Evolutionary conservation across 2,888 invertebrate genomes (phyloP).

Genomic region (Lepidochrysops patricia): DNA sequence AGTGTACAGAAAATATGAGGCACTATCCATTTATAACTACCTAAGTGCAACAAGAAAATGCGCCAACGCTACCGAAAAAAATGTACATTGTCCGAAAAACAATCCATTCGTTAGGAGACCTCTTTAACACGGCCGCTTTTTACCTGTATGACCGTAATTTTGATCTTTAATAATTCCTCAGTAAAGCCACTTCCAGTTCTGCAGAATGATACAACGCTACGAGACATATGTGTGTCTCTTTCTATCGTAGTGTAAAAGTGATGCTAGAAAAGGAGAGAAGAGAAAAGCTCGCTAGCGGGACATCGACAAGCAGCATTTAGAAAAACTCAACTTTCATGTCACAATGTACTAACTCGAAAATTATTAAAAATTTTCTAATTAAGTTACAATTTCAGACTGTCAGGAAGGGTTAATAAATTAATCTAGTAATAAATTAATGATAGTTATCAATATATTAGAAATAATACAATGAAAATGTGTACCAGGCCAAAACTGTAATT

Average conservation of each 20-base stretch:
- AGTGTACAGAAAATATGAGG: not conserved
- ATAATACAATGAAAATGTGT: too few relatives aligned
- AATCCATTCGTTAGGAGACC: slow-evolving; percentile 26
- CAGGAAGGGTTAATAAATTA: too few relatives aligned
- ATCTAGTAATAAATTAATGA: too few relatives aligned
- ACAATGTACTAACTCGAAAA: slow-evolving; percentile 45
- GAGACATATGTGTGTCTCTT: slow-evolving; percentile 38
- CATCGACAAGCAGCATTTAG: slow-evolving; percentile 74
- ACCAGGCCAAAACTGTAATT: too few relatives aligned
- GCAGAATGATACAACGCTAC: slow-evolving; percentile 44
- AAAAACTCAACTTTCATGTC: slow-evolving; percentile 50
- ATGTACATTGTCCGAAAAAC: slow-evolving; percentile 25
- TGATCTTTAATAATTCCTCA: slow-evolving; percentile 54
- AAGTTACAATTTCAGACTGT: not conserved
- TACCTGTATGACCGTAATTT: slow-evolving; percentile 52
- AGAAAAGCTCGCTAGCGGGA: slow-evolving; percentile 64
- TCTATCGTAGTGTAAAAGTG: slow-evolving; percentile 35
- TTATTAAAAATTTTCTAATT: not conserved
- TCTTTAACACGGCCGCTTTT: slow-evolving; percentile 43
- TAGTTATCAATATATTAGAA: too few relatives aligned
- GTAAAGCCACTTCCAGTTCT: slow-evolving; percentile 63
- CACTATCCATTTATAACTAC: not conserved
- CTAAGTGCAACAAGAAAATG: slow-evolving; percentile 29
- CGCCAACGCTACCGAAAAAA: slow-evolving; percentile 35
- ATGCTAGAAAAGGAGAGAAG: slow-evolving; percentile 41